Conservation (phyloP, 1,140 invertebrate genomes). For the Aethina tumida region DNA sequence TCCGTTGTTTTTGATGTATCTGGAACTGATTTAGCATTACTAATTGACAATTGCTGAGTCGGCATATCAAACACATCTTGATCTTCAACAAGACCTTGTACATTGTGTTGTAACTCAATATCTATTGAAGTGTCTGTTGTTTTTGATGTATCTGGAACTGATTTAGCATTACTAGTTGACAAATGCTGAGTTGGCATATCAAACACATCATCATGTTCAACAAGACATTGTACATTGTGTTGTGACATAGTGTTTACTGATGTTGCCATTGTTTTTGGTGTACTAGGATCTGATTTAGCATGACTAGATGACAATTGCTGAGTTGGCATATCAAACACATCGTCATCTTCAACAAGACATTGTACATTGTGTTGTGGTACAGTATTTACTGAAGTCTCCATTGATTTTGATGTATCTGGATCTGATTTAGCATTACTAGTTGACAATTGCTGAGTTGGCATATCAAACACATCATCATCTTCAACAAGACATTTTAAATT, state of each 20-base stretch:
- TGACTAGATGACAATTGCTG: neutral
- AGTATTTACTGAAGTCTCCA: neutral
- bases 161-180: too few species aligned
- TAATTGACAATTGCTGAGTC: neutral
- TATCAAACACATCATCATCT: slow-evolving; percentile 3
- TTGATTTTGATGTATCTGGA: too few species aligned
- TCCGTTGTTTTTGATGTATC: too few species aligned
- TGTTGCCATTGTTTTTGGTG: too few species aligned
- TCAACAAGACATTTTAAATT: neutral
- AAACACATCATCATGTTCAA: slow-evolving; percentile 1
- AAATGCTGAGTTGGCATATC: neutral
- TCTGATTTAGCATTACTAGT: too few species aligned
- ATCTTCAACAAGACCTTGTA: neutral
- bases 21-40: too few species aligned
- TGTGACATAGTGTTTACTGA: too few species aligned
- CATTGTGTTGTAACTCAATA: too few species aligned
- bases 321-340: slow-evolving; percentile 2
- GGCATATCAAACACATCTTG: slow-evolving; percentile 2
- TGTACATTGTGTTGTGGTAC: neutral
- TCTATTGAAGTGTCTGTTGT: too few species aligned
- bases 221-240: neutral
- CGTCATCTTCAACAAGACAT: neutral
- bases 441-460: neutral
- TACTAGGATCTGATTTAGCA: too few species aligned
- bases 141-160: too few species aligned